These are phyloP conservation scores for Blastomussa wellsi DNA, from an alignment of 92 coral and sea anemone species.

Conservation along the genomic window DNA sequence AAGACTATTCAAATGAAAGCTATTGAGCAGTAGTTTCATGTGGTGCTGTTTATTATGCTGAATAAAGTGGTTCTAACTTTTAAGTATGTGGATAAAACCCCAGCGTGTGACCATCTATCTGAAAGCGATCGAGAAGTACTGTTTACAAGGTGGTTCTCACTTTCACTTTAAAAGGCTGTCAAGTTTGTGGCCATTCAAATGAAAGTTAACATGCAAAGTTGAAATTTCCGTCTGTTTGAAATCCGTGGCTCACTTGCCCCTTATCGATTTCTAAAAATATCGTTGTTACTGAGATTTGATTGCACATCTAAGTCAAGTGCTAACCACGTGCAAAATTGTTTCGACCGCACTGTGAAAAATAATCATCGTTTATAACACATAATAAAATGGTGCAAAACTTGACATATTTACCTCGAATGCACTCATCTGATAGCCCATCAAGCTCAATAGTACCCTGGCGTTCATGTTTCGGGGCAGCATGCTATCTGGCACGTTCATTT, in stretches of 20 bases:
- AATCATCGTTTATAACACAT: background rate
- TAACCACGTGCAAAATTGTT: background rate
- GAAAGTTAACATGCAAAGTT: no score
- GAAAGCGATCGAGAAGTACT: background rate
- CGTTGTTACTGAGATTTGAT: no score
- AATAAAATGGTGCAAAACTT: background rate
- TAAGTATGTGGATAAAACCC: no score
- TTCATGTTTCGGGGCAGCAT: slow-evolving; percentile 81
- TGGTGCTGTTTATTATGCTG: background rate
- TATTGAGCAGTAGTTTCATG: background rate
- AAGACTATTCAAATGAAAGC: no score
- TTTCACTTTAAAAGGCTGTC: no score
- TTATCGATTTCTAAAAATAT: no score
- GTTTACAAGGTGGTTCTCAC: background rate
- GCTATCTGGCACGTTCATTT: slow-evolving; percentile 76
- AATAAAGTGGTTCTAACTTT: background rate
- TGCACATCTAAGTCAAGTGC: background rate
- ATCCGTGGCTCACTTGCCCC: no score
- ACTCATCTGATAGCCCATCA: slow-evolving; percentile 62
- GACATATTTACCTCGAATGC: slow-evolving; percentile 66
- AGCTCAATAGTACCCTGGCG: slow-evolving; percentile 61
- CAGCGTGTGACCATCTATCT: no score
- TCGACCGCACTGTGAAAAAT: background rate
- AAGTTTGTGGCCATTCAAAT: no score
- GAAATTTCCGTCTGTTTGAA: no score